Evolutionary conservation across 2,888 invertebrate genomes (phyloP).

Genomic region (Portevinia maculata): DNA sequence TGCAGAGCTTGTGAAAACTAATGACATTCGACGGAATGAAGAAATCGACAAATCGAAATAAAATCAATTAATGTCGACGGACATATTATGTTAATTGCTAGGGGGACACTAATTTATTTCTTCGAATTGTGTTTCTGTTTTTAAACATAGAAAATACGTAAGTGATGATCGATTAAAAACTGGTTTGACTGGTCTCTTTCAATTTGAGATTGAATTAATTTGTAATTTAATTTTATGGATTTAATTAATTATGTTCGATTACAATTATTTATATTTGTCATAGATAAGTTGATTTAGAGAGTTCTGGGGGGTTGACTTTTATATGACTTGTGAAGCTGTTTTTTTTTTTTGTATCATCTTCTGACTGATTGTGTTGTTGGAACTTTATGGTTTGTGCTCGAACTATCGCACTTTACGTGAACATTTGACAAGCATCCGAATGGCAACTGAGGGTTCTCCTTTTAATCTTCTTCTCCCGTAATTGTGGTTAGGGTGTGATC

Average conservation of each 20-base stretch:
- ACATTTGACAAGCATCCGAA: no score
- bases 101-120: conserved; percentile 63
- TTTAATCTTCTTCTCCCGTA: no score
- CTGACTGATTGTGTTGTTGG: no score
- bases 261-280: conserved; percentile 61
- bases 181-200: conserved; percentile 54
- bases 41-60: conserved; percentile 67
- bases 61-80: conserved; percentile 70
- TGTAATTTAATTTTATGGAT: conserved; percentile 55
- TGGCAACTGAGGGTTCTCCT: no score
- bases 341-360: no score
- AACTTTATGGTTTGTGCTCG: no score
- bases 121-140: conserved; percentile 41
- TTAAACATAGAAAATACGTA: conserved; percentile 41
- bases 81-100: conserved; percentile 71
- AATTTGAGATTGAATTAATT: conserved; percentile 40
- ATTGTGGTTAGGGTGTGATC: no score
- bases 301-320: not conserved
- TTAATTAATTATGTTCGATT: conserved; percentile 35
- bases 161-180: conserved; percentile 39
- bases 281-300: conserved; percentile 35
- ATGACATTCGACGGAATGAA: conserved; percentile 51
- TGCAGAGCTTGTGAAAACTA: conserved; percentile 53
- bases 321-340: no score
- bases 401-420: no score